Percentiles rank a stretch among this genome's conserved stretches.
Conservation (phyloP, 2,888 invertebrate species). For the Cryptus armator region DNA sequence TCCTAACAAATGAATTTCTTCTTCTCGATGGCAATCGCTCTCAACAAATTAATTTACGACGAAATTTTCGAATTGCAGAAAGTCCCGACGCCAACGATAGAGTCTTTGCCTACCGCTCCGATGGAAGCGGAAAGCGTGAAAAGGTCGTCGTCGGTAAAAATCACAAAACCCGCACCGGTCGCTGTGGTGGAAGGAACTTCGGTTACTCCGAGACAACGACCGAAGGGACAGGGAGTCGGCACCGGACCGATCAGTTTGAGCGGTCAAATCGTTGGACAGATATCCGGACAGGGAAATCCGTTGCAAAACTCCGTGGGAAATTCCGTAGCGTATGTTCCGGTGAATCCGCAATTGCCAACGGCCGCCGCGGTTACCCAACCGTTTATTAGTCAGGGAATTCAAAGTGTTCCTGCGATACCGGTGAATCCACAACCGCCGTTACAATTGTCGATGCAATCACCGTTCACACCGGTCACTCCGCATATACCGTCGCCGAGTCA, state of each 20-base stretch:
- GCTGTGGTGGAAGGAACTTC: conserved; percentile 90
- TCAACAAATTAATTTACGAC: not conserved
- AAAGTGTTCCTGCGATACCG: conserved; percentile 71
- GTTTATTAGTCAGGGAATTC: conserved; percentile 71
- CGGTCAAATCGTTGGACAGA: conserved; percentile 83
- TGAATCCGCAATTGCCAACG: conserved; percentile 77
- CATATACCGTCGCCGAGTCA: conserved; percentile 81
- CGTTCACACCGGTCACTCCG: conserved; percentile 73
- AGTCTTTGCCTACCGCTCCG: conserved; percentile 88
- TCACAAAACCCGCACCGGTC: conserved; percentile 85
- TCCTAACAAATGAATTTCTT: too few relatives aligned
- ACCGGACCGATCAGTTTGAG: conserved; percentile 83
- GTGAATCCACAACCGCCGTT: conserved; percentile 70
- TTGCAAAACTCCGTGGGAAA: conserved; percentile 75
- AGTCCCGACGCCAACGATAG: conserved; percentile 88
- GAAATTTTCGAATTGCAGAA: conserved; percentile 86
- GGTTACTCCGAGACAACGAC: conserved; percentile 93
- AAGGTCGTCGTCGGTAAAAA: conserved; percentile 86
- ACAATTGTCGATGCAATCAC: conserved; percentile 70
- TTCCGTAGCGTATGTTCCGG: conserved; percentile 76
- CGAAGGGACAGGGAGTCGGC: conserved; percentile 88
- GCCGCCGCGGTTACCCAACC: conserved; percentile 75
- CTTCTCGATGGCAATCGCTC: too few relatives aligned
- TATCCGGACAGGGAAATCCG: conserved; percentile 83
- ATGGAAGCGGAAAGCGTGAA: conserved; percentile 90